Conservation (phyloP, 2,113 vertebrate genomes). For the Nipponia nippon region DNA sequence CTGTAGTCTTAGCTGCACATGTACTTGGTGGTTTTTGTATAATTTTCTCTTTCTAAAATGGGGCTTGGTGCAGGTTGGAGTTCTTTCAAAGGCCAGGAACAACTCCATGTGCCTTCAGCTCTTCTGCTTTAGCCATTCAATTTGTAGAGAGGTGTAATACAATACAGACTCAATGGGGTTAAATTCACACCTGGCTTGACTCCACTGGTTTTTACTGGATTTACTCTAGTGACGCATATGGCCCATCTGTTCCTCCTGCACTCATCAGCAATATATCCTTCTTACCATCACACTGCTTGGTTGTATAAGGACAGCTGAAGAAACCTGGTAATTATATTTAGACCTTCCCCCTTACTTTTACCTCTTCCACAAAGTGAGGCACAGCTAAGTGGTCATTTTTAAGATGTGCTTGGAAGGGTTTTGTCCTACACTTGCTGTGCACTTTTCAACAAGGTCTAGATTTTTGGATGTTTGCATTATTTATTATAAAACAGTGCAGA, state of each 20-base stretch:
- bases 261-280: neutral
- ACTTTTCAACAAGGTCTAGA: neutral
- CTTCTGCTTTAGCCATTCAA: neutral
- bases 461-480: neutral
- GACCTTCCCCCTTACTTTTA: neutral
- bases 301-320: neutral
- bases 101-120: neutral
- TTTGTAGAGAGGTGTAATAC: neutral
- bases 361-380: neutral
- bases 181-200: neutral
- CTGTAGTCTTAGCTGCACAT: neutral
- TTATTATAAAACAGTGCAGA: neutral
- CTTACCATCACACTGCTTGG: neutral
- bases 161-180: neutral
- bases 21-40: neutral
- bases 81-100: neutral
- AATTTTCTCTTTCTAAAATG: neutral
- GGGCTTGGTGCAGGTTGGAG: neutral
- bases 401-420: neutral
- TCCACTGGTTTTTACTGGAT: neutral
- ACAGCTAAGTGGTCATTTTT: neutral
- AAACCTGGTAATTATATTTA: neutral
- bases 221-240: neutral
- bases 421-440: fast-evolving
- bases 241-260: neutral